Evolutionary conservation across 2,888 invertebrate species (phyloP), one percentile per base, ranked within the genome.

Genomic region (Bedellia somnulentella): DNA sequence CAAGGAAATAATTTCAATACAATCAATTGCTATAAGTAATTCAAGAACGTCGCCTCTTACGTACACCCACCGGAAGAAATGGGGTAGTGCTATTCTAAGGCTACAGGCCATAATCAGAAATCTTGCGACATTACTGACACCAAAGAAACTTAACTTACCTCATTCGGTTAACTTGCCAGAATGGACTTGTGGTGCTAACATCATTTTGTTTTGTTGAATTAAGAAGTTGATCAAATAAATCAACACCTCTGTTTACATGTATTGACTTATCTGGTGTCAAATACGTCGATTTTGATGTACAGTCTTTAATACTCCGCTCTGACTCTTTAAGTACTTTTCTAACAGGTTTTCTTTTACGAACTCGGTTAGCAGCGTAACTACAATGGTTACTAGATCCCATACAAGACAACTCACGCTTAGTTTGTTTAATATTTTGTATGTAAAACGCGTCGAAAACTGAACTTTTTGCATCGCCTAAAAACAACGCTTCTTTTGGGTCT

Each of bases 211-310:
- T 45, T 4, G 63, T 49, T 1, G 63, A 58, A 31, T 59, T 60
- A 2, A 71, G 39, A 12, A 75, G 49, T 38, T 60, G 53, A 41
- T 75, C 75, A 33, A 75, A 75, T 0, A 59, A 50, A 47, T 75
- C 75, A 11, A 51, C 40, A 3, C 48, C 52, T 40, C 57, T 71
- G 35, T 71, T 75, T 0, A 75, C 70, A 21, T 53, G 53, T 30
- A 75, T 47, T 21, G 75, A 75, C 42, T 67, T 71, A 37, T 75
- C 60, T 5, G 75, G 75, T 11, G 75, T 75, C 27, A 75, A 40
- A 42, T 52, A 67, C 0, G 51, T 52, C 2, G 58, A 57, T 1
- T 38, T 41, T 1, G 54, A 46, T 14, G 40, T 26, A 4, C 54
- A 52, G 24, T 57, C 50, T 9, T 35, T 38, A 5, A 36, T 32